Conservation (phyloP, 2,797 vertebrate species). For the Eleutherodactylus coqui region DNA sequence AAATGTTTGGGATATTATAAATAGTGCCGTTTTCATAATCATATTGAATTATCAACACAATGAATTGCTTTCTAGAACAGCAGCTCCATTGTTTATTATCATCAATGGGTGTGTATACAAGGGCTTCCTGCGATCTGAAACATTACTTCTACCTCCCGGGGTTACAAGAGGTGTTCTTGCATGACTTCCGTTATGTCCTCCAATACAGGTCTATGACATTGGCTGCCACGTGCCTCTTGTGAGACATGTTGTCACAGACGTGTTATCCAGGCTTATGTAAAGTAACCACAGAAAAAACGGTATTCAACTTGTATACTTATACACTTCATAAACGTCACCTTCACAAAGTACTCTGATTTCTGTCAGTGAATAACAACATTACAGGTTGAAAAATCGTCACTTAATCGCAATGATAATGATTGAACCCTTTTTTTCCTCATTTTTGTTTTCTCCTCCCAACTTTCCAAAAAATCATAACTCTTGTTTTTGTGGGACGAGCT, state of each 20-base stretch:
- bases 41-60: background rate
- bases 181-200: background rate
- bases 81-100: background rate
- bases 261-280: background rate
- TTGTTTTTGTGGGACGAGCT: no score
- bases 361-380: background rate
- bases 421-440: no score
- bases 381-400: background rate
- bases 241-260: background rate
- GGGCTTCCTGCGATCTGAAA: slow-evolving; percentile 18
- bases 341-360: background rate
- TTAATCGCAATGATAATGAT: background rate
- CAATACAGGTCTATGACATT: background rate
- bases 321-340: background rate
- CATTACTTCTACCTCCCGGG: background rate
- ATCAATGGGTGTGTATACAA: slow-evolving; percentile 39
- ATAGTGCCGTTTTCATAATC: background rate
- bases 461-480: no score
- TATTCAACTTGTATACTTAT: background rate
- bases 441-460: no score
- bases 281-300: background rate
- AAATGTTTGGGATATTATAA: background rate
- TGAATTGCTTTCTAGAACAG: background rate
- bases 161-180: background rate
- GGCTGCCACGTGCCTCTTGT: slow-evolving; percentile 24